Conservation (phyloP, 2,113 vertebrate genomes). For the Peromyscus polionotus region DNA sequence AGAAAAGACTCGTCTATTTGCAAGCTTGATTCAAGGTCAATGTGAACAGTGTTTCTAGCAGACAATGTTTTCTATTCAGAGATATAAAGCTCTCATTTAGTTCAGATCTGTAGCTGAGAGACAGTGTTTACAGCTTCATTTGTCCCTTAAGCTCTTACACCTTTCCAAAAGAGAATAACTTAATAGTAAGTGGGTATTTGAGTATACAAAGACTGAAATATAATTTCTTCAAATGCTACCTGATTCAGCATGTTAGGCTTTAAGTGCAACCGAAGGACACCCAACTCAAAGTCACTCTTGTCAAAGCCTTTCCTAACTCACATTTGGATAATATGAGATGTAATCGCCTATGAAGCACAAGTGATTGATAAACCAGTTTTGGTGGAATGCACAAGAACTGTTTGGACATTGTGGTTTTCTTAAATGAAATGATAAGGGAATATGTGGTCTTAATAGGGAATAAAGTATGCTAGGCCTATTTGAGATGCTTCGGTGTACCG, state of each 20-base stretch:
- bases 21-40: conserved; percentile 61
- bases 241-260: neutral
- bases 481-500: conserved; percentile 90
- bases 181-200: conserved; percentile 57
- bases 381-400: conserved; percentile 72
- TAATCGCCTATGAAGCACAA: conserved; percentile 73
- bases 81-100: neutral
- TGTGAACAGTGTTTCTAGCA: conserved; percentile 31
- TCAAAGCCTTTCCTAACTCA: conserved; percentile 90
- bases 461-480: conserved; percentile 86
- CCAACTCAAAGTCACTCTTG: conserved; percentile 87
- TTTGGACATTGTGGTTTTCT: conserved; percentile 84
- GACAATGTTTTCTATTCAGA: conserved; percentile 51
- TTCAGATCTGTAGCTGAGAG: conserved; percentile 35
- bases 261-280: conserved; percentile 48
- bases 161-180: conserved; percentile 9
- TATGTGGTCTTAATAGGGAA: conserved; percentile 86
- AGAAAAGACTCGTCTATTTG: conserved; percentile 52
- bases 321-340: conserved; percentile 66
- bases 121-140: conserved; percentile 58
- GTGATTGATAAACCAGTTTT: conserved; percentile 74
- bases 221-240: conserved; percentile 33
- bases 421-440: conserved; percentile 83
- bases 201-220: conserved; percentile 20
- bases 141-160: conserved; percentile 6